phyloP scores from a whole-genome alignment of 1,140 invertebrate species.

The Drosophila subobscura region DNA sequence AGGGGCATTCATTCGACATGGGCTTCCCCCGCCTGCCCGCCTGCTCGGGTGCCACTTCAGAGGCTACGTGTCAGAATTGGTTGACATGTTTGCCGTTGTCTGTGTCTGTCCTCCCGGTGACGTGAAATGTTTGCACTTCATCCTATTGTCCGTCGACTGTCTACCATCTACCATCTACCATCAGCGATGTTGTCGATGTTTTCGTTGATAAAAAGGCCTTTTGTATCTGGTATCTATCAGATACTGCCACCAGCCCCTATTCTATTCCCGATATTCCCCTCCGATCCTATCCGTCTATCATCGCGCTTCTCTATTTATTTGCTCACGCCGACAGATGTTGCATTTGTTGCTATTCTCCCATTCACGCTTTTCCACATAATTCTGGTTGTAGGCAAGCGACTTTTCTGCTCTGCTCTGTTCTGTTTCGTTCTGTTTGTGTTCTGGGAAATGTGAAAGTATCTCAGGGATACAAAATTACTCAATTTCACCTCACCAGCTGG shows the following conservation, averaged over 20 bases:
- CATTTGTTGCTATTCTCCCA: conserved; percentile 36
- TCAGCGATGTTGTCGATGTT: conserved; percentile 36
- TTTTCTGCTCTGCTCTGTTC: neutral
- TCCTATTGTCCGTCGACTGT: conserved; percentile 60
- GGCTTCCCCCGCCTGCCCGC: neutral
- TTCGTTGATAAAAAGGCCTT: conserved; percentile 56
- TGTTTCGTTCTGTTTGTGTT: conserved; percentile 2
- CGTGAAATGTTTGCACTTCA: conserved; percentile 72
- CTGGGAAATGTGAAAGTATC: conserved; percentile 26
- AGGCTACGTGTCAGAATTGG: conserved; percentile 67
- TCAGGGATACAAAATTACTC: conserved; percentile 32
- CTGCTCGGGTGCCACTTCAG: conserved; percentile 59
- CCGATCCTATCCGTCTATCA: conserved; percentile 5
- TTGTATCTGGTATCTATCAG: conserved; percentile 55
- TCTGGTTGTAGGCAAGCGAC: neutral
- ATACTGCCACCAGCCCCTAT: conserved; percentile 29
- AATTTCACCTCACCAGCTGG: conserved; percentile 25
- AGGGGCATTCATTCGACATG: too few species aligned
- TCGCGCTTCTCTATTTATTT: conserved; percentile 52
- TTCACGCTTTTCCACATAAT: conserved; percentile 49
- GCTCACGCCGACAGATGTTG: conserved; percentile 66
- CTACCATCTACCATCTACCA: too few species aligned
- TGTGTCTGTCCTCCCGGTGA: conserved; percentile 23
- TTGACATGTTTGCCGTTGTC: conserved; percentile 70
- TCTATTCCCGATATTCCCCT: conserved; percentile 3